Conservation (phyloP, 2,113 vertebrate species). For the Onychorhynchus coronatus region DNA sequence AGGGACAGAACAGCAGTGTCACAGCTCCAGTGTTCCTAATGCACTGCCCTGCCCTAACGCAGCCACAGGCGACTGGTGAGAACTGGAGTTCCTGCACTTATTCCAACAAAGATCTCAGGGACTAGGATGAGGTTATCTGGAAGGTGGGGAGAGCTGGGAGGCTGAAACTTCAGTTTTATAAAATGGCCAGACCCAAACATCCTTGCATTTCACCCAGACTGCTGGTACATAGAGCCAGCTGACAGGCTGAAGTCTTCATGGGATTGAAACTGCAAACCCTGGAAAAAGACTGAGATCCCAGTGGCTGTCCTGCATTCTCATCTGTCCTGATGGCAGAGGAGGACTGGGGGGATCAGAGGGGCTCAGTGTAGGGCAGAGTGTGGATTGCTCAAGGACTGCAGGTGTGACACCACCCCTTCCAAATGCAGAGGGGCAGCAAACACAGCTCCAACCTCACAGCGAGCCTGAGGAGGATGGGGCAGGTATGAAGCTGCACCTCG, state of each 20-base stretch:
- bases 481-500: neutral
- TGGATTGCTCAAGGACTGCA: neutral
- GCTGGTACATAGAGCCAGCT: fast-evolving
- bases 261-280: neutral
- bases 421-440: neutral
- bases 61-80: fast-evolving
- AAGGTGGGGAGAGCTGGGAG: neutral
- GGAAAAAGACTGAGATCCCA: neutral
- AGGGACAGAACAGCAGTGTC: neutral
- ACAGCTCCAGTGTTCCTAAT: fast-evolving
- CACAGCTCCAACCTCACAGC: neutral
- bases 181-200: neutral
- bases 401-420: neutral
- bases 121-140: neutral
- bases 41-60: neutral
- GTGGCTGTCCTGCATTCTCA: neutral
- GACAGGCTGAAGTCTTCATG: fast-evolving
- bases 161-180: neutral
- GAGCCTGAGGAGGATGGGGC: neutral
- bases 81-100: neutral
- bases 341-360: neutral
- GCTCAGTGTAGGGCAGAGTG: neutral
- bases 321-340: fast-evolving
- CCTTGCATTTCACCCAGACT: neutral
- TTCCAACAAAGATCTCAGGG: neutral